A percentile compares a stretch with the other conserved stretches of the same genome.
Conservation (phyloP, 2,888 invertebrate genomes). For the Sthenelais limicola region DNA sequence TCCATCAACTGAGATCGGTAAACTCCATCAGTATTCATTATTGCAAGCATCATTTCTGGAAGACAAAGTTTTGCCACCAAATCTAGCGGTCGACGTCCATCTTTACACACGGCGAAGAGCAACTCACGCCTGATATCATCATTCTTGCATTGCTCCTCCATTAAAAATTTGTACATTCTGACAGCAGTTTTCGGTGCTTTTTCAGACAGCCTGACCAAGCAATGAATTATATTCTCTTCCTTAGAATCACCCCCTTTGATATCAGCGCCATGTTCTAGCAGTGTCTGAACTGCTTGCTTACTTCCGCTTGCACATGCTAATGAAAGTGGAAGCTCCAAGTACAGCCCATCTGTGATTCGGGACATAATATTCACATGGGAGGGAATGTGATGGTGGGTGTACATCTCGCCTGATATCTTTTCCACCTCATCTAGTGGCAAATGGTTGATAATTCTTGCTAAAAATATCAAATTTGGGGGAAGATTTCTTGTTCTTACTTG, state of each 20-base stretch:
- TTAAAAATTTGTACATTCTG: neutral
- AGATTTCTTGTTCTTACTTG: neutral
- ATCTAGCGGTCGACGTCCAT: slow-evolving; percentile 6
- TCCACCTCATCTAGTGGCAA: neutral
- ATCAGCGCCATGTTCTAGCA: neutral
- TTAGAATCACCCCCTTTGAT: slow-evolving; percentile 2
- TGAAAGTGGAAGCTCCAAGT: slow-evolving; percentile 16
- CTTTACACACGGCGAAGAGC: neutral
- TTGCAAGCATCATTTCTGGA: slow-evolving; percentile 17
- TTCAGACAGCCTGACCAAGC: slow-evolving; percentile 9
- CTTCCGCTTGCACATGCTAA: slow-evolving; percentile 15
- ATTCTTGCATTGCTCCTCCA: slow-evolving; percentile 6
- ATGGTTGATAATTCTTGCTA: neutral
- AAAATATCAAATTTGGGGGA: slow-evolving; percentile 9
- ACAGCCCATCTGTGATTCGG: neutral
- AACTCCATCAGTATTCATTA: slow-evolving; percentile 15
- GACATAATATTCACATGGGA: neutral
- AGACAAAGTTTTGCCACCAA: slow-evolving; percentile 20
- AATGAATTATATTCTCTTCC: slow-evolving; percentile 11
- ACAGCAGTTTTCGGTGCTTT: slow-evolving; percentile 8
- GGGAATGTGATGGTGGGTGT: neutral
- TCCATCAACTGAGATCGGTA: slow-evolving; percentile 13
- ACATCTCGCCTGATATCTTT: neutral
- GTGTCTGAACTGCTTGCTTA: neutral
- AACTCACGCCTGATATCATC: neutral